A percentile compares a stretch with the other conserved stretches of the same genome.
Evolutionary conservation across 2,888 invertebrate genomes (phyloP).

Genomic region (Pardosa pseudoannulata): DNA sequence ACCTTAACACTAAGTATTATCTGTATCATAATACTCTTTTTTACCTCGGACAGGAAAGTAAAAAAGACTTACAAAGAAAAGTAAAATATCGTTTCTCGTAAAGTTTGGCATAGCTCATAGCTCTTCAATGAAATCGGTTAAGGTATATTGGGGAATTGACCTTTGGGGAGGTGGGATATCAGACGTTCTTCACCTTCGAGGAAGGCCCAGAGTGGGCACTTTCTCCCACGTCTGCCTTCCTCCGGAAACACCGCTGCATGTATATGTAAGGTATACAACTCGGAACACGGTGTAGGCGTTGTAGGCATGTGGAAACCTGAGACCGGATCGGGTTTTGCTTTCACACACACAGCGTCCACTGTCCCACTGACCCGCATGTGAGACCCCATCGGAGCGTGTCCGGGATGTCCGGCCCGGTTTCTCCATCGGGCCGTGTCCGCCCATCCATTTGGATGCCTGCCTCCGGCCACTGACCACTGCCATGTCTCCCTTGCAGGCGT

Average conservation of each 20-base stretch:
- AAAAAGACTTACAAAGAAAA: no score
- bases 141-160: no score
- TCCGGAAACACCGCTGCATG: constrained; percentile 12
- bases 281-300: no score
- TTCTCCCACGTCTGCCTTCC: not conserved
- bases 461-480: constrained; percentile 52
- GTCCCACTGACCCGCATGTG: constrained; percentile 65
- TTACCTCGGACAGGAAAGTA: no score
- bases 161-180: no score
- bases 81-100: no score
- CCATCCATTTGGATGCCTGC: constrained; percentile 14
- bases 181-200: no score
- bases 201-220: no score
- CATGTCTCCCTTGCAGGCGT: constrained; percentile 66
- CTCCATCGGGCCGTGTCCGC: constrained; percentile 39
- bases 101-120: no score
- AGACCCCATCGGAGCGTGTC: constrained; percentile 42
- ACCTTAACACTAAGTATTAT: no score
- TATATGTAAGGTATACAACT: not conserved
- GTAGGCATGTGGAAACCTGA: not conserved
- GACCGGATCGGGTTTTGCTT: constrained; percentile 57
- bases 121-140: no score
- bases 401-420: constrained; percentile 52
- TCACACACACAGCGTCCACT: constrained; percentile 43
- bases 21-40: no score